Conservation (phyloP, 1,140 invertebrate species). For the Cataglyphis hispanica region DNA sequence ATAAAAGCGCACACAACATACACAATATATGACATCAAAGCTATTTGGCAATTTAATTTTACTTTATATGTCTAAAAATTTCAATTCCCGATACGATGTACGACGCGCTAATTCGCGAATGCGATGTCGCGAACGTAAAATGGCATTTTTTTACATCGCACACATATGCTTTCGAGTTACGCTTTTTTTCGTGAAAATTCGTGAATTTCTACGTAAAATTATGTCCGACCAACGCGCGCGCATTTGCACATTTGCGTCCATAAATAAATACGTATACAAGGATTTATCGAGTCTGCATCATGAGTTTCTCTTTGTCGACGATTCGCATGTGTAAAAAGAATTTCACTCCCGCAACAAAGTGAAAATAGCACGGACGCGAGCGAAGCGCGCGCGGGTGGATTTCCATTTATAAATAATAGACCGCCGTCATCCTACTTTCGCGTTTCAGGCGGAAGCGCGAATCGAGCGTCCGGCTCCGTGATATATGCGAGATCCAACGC, state of each 20-base stretch:
- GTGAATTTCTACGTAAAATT: constrained; percentile 62
- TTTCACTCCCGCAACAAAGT: constrained; percentile 83
- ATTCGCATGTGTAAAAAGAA: constrained; percentile 74
- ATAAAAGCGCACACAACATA: neutral
- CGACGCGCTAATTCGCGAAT: neutral
- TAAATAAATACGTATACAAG: constrained; percentile 33
- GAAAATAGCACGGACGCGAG: constrained; percentile 77
- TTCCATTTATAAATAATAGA: constrained; percentile 69
- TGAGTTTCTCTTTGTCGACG: constrained; percentile 71
- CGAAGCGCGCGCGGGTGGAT: constrained; percentile 34
- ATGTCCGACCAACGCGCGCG: constrained; percentile 26
- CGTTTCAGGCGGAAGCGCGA: constrained; percentile 70
- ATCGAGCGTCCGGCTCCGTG: constrained; percentile 18
- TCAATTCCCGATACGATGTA: neutral
- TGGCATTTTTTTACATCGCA: constrained; percentile 33
- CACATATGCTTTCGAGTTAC: neutral
- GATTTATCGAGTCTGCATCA: constrained; percentile 81
- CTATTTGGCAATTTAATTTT: neutral
- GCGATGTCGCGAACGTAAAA: neutral
- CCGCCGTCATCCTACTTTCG: constrained; percentile 73
- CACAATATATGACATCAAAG: neutral
- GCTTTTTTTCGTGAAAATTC: neutral
- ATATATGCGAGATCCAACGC: constrained; percentile 49
- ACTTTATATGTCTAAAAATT: neutral
- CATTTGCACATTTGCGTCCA: constrained; percentile 21